Percentiles rank a stretch among this genome's conserved stretches.
Evolutionary conservation across 1,140 invertebrate genomes (phyloP).

Genomic region (Meteorus sp.): DNA sequence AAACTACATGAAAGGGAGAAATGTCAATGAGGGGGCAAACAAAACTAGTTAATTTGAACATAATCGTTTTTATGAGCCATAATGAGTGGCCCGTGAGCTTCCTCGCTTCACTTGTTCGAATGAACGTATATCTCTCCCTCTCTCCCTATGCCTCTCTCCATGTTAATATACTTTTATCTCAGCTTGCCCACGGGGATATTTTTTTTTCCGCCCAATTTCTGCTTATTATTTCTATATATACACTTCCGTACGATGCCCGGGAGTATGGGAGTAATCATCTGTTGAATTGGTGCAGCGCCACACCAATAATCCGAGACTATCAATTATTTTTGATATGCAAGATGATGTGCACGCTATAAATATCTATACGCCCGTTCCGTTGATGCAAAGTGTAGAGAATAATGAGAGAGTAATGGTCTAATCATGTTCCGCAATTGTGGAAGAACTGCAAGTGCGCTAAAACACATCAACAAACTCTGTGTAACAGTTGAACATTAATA

Average conservation of each 20-base stretch:
- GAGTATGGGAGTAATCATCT: background rate
- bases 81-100: constrained; percentile 30
- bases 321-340: background rate
- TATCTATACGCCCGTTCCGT: too few relatives aligned
- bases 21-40: background rate
- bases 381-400: constrained; percentile 13
- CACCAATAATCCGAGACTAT: too few relatives aligned
- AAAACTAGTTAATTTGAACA: constrained; percentile 33
- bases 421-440: constrained; percentile 23
- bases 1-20: background rate
- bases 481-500: too few relatives aligned
- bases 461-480: background rate
- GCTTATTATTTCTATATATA: constrained; percentile 12
- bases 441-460: constrained; percentile 16
- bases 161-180: constrained; percentile 1
- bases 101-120: constrained; percentile 36
- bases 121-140: constrained; percentile 22
- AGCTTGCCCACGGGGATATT: background rate
- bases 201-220: constrained; percentile 12
- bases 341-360: too few relatives aligned
- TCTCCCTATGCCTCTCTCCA: background rate
- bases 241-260: background rate
- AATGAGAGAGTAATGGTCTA: constrained; percentile 23
- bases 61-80: constrained; percentile 34
- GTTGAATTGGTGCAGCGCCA: too few relatives aligned